Evolutionary conservation across 2,797 vertebrate genomes (phyloP).

Genomic region (Anguilla pacifica): DNA sequence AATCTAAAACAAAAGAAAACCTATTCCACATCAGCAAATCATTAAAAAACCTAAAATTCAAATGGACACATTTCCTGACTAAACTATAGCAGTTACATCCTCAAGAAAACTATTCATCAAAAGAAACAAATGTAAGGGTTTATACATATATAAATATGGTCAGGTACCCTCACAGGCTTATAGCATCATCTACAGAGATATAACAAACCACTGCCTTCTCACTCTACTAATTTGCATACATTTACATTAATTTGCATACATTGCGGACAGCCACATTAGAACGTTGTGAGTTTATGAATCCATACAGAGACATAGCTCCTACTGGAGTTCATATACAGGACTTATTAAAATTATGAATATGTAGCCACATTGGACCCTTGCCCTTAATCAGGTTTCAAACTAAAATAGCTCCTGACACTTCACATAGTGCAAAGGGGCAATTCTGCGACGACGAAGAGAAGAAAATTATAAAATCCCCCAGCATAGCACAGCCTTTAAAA

Average conservation of each 20-base stretch:
- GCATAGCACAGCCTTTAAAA: not conserved
- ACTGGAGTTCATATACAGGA: constrained; percentile 39
- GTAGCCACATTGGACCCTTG: constrained; percentile 55
- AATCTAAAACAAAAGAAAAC: not conserved
- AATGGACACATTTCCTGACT: not conserved
- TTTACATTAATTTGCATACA: constrained; percentile 9
- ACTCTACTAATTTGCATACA: constrained; percentile 8
- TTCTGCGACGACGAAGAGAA: constrained; percentile 52
- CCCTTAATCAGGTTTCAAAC: constrained; percentile 48
- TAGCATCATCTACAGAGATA: constrained; percentile 8
- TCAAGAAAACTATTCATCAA: not conserved
- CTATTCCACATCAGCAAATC: not conserved
- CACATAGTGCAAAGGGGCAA: constrained; percentile 64
- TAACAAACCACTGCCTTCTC: not conserved
- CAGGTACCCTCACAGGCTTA: constrained; percentile 1
- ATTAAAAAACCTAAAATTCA: not conserved
- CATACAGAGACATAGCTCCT: not conserved
- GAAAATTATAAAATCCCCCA: constrained; percentile 20
- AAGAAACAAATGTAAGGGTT: not conserved
- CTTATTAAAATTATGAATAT: constrained; percentile 55
- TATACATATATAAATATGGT: not conserved
- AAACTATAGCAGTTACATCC: not conserved
- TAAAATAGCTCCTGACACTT: constrained; percentile 65
- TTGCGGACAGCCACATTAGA: not conserved
- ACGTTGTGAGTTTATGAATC: constrained; percentile 25